Evolutionary conservation across 2,888 invertebrate species (phyloP).

Genomic region (Chesias legatella): DNA sequence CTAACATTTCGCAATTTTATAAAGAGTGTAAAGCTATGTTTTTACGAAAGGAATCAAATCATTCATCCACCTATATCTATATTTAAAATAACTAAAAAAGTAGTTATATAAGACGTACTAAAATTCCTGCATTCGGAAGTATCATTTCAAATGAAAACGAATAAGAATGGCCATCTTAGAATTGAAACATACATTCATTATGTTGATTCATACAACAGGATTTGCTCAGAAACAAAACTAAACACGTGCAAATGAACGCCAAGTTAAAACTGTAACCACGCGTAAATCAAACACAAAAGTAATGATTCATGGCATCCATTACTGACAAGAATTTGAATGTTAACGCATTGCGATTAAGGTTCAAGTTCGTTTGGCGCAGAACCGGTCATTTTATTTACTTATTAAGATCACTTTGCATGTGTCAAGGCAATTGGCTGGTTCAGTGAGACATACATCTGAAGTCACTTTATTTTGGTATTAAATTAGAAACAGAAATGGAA

Average conservation of each 20-base stretch:
- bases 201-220: slow-evolving; percentile 10
- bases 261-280: slow-evolving; percentile 49
- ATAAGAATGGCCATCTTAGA: background rate
- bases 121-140: too few species aligned
- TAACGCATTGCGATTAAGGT: slow-evolving; percentile 18
- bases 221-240: slow-evolving; percentile 31
- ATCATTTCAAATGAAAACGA: too few species aligned
- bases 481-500: slow-evolving; percentile 9
- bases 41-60: too few species aligned
- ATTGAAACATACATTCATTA: slow-evolving; percentile 8
- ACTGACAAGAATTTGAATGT: background rate
- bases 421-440: slow-evolving; percentile 36
- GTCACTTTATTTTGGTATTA: slow-evolving; percentile 17
- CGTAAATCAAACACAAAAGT: slow-evolving; percentile 56
- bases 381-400: slow-evolving; percentile 21
- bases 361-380: slow-evolving; percentile 12
- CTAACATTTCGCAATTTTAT: too few species aligned
- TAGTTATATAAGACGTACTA: too few species aligned
- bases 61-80: too few species aligned
- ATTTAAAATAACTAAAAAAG: too few species aligned
- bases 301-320: slow-evolving; percentile 44
- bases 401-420: slow-evolving; percentile 42
- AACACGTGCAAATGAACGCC: slow-evolving; percentile 51
- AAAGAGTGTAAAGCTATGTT: too few species aligned
- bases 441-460: slow-evolving; percentile 17